Percentiles rank a stretch among this genome's conserved stretches.
phyloP scores from a whole-genome alignment of 2,888 invertebrate genomes.

The Charanyca ferruginea region DNA sequence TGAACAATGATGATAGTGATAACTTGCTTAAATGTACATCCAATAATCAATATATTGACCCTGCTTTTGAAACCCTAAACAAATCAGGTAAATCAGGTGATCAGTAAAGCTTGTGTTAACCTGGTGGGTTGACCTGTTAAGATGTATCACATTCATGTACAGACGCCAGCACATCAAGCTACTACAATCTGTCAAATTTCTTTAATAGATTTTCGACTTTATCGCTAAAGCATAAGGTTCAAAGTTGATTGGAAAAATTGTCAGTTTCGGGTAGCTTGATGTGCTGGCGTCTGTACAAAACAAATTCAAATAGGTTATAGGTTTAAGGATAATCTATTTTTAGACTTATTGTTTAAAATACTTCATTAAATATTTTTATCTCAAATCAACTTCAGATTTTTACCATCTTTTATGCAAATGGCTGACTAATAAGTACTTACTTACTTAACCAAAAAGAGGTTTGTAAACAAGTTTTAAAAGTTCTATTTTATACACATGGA shows the following conservation, averaged over 20 bases:
- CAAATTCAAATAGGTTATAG: too few relatives aligned
- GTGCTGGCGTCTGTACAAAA: too few relatives aligned
- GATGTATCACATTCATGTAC: background rate
- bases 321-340: background rate
- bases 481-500: background rate
- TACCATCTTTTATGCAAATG: background rate
- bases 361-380: constrained; percentile 25
- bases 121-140: background rate
- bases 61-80: background rate
- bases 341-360: constrained; percentile 8
- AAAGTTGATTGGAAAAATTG: too few relatives aligned
- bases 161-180: background rate
- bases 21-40: background rate
- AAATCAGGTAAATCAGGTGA: background rate
- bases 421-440: constrained; percentile 3
- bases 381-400: constrained; percentile 55
- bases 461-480: constrained; percentile 18
- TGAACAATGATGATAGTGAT: background rate
- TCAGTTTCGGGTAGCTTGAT: too few relatives aligned
- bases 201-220: too few relatives aligned
- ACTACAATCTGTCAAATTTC: too few relatives aligned
- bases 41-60: too few relatives aligned
- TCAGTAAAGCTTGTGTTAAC: background rate
- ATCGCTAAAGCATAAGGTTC: too few relatives aligned
- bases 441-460: constrained; percentile 20